Conservation (phyloP, 2,888 invertebrate genomes). For the Drosophila anomelani region DNA sequence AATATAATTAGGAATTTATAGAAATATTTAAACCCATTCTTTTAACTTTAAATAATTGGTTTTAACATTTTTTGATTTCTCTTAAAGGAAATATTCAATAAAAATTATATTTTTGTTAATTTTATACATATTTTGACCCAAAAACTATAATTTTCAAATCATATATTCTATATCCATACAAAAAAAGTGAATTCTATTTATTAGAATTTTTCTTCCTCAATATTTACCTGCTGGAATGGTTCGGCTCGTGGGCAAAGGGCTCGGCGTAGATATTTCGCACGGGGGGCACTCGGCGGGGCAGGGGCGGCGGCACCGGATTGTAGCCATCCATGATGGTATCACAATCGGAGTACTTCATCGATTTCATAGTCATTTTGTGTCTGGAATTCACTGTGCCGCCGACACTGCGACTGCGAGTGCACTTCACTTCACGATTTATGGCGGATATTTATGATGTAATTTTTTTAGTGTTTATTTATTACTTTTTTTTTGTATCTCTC, state of each 20-base stretch:
- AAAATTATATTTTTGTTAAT: too few species aligned
- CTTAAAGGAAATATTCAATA: too few species aligned
- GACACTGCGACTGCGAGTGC: slow-evolving; percentile 10
- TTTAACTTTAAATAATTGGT: too few species aligned
- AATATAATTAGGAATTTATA: not conserved
- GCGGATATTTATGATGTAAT: slow-evolving; percentile 25
- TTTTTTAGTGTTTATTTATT: slow-evolving; percentile 6
- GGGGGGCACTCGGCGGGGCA: slow-evolving; percentile 85
- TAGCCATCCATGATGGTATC: slow-evolving; percentile 85
- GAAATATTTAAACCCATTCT: too few species aligned
- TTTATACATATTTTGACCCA: not conserved
- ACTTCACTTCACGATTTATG: slow-evolving; percentile 38
- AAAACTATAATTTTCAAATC: too few species aligned
- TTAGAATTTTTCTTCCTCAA: not conserved
- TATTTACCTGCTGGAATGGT: slow-evolving; percentile 85
- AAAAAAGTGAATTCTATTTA: too few species aligned
- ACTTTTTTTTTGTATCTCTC: not conserved
- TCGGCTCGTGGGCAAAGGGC: slow-evolving; percentile 85
- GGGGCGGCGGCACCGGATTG: slow-evolving; percentile 85
- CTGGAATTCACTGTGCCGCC: slow-evolving; percentile 27
- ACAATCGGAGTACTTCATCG: slow-evolving; percentile 85
- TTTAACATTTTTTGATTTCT: too few species aligned
- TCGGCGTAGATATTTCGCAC: slow-evolving; percentile 85
- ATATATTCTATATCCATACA: too few species aligned
- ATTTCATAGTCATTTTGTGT: slow-evolving; percentile 85